A percentile compares a stretch with the other conserved stretches of the same genome.
phyloP scores from a whole-genome alignment of 2,888 invertebrate species.

The Heteromyza rotundicornis region DNA sequence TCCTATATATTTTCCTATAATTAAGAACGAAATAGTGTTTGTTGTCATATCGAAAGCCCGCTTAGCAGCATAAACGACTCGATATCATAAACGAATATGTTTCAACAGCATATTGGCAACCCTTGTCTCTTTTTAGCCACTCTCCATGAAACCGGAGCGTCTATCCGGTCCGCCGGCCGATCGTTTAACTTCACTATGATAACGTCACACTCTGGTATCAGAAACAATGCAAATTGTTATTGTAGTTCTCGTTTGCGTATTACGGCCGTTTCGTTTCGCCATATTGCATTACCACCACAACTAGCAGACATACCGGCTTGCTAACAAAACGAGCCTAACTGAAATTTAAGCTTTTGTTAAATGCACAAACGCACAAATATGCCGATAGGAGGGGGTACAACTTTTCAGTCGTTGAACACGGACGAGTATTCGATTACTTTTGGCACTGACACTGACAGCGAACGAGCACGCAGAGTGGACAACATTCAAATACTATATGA shows the following conservation, averaged over 20 bases:
- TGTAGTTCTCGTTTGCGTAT: background rate
- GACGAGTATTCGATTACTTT: too few relatives aligned
- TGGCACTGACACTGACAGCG: conserved; percentile 2
- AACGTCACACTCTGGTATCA: background rate
- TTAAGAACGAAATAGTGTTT: too few relatives aligned
- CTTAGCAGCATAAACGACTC: too few relatives aligned
- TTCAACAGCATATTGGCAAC: too few relatives aligned
- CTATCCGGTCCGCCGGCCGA: background rate
- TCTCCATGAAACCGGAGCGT: background rate
- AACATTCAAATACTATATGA: too few relatives aligned
- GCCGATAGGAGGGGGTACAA: too few relatives aligned
- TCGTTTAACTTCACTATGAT: background rate
- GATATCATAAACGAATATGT: too few relatives aligned
- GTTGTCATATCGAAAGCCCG: too few relatives aligned
- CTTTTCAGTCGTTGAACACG: too few relatives aligned
- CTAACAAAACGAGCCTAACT: background rate
- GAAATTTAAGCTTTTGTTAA: background rate
- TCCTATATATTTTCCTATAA: too few relatives aligned
- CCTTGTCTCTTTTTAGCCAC: background rate
- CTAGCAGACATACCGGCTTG: background rate
- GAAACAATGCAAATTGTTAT: background rate
- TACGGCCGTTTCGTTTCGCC: conserved; percentile 4
- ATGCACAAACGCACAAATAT: background rate
- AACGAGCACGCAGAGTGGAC: background rate
- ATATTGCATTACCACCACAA: conserved; percentile 1